Conservation (phyloP, 2,113 vertebrate species). For the Osmerus mordax region DNA sequence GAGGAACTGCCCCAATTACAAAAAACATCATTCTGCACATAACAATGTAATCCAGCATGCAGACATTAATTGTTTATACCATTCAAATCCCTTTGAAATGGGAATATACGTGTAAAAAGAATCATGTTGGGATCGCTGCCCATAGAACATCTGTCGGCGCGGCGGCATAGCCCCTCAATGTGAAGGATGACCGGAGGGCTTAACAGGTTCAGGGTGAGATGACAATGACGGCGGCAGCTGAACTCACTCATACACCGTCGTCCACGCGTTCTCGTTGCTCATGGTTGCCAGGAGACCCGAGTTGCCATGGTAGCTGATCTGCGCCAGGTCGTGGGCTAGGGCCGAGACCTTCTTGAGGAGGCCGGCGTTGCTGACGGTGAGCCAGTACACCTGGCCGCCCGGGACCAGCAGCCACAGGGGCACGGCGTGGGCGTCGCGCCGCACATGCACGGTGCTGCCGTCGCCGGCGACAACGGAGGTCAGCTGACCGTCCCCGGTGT, state of each 20-base stretch:
- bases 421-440: constrained; percentile 79
- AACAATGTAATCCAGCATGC: neutral
- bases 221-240: neutral
- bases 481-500: constrained; percentile 77
- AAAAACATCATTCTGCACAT: neutral
- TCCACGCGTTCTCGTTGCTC: constrained; percentile 88
- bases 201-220: neutral
- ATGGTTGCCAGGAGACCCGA: constrained; percentile 84
- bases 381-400: constrained; percentile 84
- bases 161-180: too few species aligned
- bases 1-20: neutral
- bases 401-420: constrained; percentile 87
- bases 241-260: constrained; percentile 87
- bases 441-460: constrained; percentile 80
- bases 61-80: neutral
- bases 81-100: too few species aligned
- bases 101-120: too few species aligned
- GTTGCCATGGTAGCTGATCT: constrained; percentile 87
- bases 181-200: too few species aligned
- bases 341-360: constrained; percentile 85
- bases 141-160: too few species aligned
- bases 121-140: too few species aligned
- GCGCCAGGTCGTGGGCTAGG: constrained; percentile 83
- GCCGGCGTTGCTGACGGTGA: constrained; percentile 84
- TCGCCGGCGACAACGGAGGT: constrained; percentile 74